Evolutionary conservation across 2,888 invertebrate species (phyloP).

Genomic region (Dermolepida albohirtum): DNA sequence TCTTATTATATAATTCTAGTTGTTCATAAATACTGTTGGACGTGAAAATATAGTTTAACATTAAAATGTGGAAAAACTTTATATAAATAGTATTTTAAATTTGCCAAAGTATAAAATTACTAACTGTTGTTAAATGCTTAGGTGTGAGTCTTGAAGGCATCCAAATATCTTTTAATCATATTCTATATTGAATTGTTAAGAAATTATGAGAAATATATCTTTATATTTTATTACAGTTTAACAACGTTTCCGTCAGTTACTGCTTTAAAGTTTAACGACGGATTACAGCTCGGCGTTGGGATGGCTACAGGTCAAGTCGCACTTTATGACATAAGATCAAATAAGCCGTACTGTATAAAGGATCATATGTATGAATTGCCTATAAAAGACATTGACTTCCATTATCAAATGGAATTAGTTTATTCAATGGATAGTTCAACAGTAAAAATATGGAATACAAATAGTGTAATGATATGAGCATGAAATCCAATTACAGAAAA

Average conservation of each 20-base stretch:
- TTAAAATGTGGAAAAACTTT: no score
- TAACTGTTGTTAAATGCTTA: no score
- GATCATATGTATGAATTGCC: slow-evolving; percentile 96
- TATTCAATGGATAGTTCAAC: slow-evolving; percentile 90
- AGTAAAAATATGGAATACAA: slow-evolving; percentile 91
- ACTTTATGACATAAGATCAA: slow-evolving; percentile 93
- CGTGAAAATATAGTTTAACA: no score
- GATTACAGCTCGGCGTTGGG: slow-evolving; percentile 87
- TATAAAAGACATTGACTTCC: slow-evolving; percentile 89
- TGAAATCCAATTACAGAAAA: background rate
- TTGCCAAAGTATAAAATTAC: no score
- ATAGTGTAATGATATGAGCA: slow-evolving; percentile 72
- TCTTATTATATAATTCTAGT: no score
- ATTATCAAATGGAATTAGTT: slow-evolving; percentile 81
- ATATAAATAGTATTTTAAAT: no score
- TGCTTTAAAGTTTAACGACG: slow-evolving; percentile 82
- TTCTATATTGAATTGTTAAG: no score
- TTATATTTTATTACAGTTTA: slow-evolving; percentile 66
- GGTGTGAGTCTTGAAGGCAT: no score
- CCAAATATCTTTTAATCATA: no score
- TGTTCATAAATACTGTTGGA: no score
- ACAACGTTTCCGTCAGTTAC: slow-evolving; percentile 79
- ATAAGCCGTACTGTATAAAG: slow-evolving; percentile 88
- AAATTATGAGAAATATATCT: background rate
- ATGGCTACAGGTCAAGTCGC: slow-evolving; percentile 94